Percentiles rank a stretch among this genome's conserved stretches.
Conservation (phyloP, 2,113 vertebrate species). For the Sorex fumeus region DNA sequence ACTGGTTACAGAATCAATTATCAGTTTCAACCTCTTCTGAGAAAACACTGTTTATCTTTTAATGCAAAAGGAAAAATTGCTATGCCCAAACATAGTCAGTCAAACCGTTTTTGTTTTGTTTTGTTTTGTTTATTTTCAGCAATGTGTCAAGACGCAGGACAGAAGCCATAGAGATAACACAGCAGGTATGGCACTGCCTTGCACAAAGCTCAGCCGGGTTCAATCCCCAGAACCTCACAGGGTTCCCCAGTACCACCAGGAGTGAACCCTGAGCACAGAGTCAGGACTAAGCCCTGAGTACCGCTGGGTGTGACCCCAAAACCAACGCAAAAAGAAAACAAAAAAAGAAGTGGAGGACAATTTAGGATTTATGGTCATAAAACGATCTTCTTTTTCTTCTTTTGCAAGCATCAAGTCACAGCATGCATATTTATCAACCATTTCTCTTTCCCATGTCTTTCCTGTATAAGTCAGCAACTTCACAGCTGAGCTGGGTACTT, state of each 20-base stretch:
- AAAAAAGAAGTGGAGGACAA: no score
- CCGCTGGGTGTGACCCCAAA: no score
- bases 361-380: no score
- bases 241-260: no score
- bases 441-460: conserved; percentile 29
- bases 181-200: background rate
- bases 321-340: no score
- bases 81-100: background rate
- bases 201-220: background rate
- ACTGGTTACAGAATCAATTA: background rate
- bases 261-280: no score
- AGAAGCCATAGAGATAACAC: background rate
- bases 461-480: background rate
- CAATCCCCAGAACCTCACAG: background rate
- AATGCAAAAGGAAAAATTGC: conserved; percentile 39
- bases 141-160: conserved; percentile 23
- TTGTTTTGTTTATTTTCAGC: conserved; percentile 9
- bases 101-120: background rate
- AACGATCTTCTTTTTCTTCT: background rate
- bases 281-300: no score
- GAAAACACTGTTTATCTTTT: conserved; percentile 56
- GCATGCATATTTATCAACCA: background rate
- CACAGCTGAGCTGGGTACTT: background rate
- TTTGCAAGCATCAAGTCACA: conserved; percentile 42
- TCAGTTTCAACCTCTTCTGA: conserved; percentile 60